These are phyloP conservation scores for Myiotriccus ornatus DNA, from an alignment of 2,797 vertebrate genomes.

Conservation along the genomic window DNA sequence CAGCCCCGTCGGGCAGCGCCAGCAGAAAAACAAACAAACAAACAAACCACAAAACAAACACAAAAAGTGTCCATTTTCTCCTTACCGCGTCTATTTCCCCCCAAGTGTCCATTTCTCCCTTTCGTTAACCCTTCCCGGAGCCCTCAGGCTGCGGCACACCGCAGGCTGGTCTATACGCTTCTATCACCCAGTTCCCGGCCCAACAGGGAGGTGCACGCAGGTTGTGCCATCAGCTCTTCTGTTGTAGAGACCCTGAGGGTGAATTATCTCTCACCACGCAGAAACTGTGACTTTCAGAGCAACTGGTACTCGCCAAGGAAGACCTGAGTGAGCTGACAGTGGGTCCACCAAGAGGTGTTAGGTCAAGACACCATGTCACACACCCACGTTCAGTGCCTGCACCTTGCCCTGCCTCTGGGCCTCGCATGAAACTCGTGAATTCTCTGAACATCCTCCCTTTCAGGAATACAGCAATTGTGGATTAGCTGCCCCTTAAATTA, in stretches of 20 bases:
- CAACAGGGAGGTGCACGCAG: accelerated
- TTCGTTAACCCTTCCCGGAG: accelerated
- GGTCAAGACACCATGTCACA: accelerated
- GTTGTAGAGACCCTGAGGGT: too few species aligned
- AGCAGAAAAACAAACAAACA: background rate
- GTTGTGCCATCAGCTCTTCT: background rate
- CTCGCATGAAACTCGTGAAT: accelerated
- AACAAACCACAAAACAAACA: too few species aligned
- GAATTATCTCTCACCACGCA: accelerated
- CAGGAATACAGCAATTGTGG: accelerated
- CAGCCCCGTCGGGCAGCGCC: background rate
- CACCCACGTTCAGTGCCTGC: accelerated
- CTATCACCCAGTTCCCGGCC: accelerated
- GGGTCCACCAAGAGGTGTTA: background rate
- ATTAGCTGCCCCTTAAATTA: background rate
- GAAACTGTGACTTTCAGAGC: background rate
- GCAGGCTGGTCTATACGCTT: accelerated
- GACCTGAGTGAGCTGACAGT: background rate
- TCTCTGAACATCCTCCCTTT: background rate
- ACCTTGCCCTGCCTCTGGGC: background rate
- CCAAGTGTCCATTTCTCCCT: background rate
- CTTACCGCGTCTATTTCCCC: background rate
- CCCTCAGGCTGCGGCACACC: accelerated
- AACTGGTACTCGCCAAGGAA: too few species aligned
- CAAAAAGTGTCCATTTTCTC: background rate